Conservation (phyloP, 2,888 invertebrate genomes). For the Caradrina kadenii region DNA sequence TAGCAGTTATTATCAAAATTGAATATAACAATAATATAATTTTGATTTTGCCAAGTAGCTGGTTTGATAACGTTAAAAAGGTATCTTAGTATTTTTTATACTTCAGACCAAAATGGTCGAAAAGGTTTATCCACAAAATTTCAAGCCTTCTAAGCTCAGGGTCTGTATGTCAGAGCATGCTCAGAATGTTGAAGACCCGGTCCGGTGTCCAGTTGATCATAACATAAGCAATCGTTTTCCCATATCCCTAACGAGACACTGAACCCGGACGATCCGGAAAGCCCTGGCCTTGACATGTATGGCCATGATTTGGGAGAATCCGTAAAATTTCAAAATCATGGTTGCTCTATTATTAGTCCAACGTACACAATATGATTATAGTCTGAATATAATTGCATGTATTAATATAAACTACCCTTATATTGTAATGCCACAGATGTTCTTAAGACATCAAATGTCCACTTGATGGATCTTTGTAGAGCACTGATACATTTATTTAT, state of each 20-base stretch:
- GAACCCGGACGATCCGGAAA: background rate
- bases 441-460: constrained; percentile 26
- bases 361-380: constrained; percentile 47
- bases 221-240: no score
- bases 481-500: constrained; percentile 49
- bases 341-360: constrained; percentile 35
- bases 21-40: constrained; percentile 30
- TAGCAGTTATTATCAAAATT: constrained; percentile 16
- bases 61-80: background rate
- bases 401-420: constrained; percentile 45
- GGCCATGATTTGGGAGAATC: background rate
- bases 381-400: constrained; percentile 47
- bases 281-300: background rate
- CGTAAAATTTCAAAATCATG: constrained; percentile 30
- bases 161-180: background rate
- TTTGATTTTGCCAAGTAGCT: background rate
- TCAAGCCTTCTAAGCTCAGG: no score
- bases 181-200: background rate
- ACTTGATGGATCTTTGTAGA: constrained; percentile 37
- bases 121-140: background rate
- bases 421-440: constrained; percentile 56
- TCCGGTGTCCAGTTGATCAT: no score
- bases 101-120: background rate
- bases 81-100: background rate
- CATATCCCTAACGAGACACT: background rate